Evolutionary conservation across 64 coral and sea anemone genomes (phyloP), one percentile per base, ranked within the genome.

Genomic region (Dendronephthya gigantea): DNA sequence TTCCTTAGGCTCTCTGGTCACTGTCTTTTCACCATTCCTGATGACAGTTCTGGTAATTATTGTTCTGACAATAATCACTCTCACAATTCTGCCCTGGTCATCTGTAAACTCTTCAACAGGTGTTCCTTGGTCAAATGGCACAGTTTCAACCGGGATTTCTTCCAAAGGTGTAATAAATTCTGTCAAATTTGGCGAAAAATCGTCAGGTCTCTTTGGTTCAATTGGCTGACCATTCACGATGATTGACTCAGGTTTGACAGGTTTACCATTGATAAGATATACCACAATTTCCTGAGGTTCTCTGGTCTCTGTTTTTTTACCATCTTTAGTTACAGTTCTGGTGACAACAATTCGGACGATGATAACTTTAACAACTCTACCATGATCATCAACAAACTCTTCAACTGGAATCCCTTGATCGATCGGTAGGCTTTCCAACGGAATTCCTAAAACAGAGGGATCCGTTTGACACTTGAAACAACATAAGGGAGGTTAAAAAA

Each of bases 281-380:
- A 79, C 72, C 15, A 79, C 32, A 29, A 36, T 34, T 15, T 79
- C 72, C 36, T 79, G 34, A 4, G 72, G 72, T 79, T 79, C 72
- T 39, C 17, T 79, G 7, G 72, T 79, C 36, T 14, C 72, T 5
- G 31, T 79, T 1, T 37, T 28, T 39, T 48, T 11, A 38, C 47
- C 36, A 35, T 81, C 75, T 9, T 43, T 55, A 25, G 62, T 82
- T 0, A 90, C 85, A n/a, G 88, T 65, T 27, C 69, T 86, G 30
- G 87, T 55, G 27, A 89, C 88, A 79, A 79, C 29, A 12, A 29
- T 79, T 79, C 72, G 25, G 7, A 79, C 31, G 32, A 79, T 12
- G 30, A 79, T 33, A 15, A 79, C 72, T 79, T 79, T 79, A 9
- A 79, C 72, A 29, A 79, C 72, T 79, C 72, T 79, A 16, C 72